phyloP scores from a whole-genome alignment of 2,888 invertebrate species.

The Athalia cordata region DNA sequence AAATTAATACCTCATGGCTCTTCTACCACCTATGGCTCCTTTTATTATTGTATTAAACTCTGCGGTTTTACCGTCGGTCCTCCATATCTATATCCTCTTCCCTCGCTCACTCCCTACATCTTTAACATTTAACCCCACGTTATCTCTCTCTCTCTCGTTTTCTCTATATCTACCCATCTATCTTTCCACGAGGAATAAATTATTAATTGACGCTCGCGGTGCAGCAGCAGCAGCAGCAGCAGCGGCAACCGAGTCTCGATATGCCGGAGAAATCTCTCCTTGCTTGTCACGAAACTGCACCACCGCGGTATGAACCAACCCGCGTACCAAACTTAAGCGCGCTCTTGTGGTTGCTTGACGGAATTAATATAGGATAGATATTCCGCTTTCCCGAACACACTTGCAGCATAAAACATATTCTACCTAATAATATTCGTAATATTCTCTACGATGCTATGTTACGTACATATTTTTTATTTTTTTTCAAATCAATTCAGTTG shows the following conservation, averaged over 20 bases:
- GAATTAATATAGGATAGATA: not conserved
- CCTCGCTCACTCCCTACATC: not conserved
- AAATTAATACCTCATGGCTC: constrained; percentile 61
- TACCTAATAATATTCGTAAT: too few relatives aligned
- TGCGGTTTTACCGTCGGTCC: constrained; percentile 15
- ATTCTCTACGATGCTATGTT: too few relatives aligned
- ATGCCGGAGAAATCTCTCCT: not conserved
- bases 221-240: not conserved
- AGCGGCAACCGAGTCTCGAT: not conserved
- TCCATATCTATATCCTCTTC: not conserved
- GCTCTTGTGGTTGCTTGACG: not conserved
- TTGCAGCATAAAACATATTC: too few relatives aligned
- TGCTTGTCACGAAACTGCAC: constrained; percentile 16
- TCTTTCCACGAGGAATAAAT: constrained; percentile 7
- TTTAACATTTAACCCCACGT: not conserved
- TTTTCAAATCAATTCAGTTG: too few relatives aligned
- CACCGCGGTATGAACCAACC: not conserved
- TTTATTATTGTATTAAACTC: constrained; percentile 45
- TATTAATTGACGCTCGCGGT: constrained; percentile 34
- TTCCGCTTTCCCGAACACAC: too few relatives aligned
- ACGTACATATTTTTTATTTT: too few relatives aligned
- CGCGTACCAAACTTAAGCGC: not conserved
- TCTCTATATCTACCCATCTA: too few relatives aligned
- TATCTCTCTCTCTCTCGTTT: too few relatives aligned
- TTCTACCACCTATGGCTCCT: constrained; percentile 18